Evolutionary conservation across 2,797 vertebrate species (phyloP), one percentile per base, ranked within the genome.

Genomic region (Ibycter americanus): DNA sequence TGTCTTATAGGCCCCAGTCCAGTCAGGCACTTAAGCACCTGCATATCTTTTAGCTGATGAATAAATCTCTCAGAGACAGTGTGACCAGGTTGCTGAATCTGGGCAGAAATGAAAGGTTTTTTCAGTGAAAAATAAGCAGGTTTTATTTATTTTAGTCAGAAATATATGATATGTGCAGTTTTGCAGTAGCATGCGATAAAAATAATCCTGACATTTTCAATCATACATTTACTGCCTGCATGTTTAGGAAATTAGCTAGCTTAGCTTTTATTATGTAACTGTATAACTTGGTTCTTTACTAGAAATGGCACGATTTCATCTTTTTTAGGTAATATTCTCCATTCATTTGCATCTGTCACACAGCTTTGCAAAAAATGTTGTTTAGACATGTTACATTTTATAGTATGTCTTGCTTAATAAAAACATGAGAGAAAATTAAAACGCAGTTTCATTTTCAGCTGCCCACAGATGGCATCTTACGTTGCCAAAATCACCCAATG

Each of bases 1-100:
- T 92, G 65, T 23, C 87, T 89, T 97, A 83, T 40, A 92, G 87
- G 84, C 42, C 84, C 68, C 90, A 91, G 82, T 89, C 68, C 61
- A 86, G 89, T 54, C 68, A 92, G 76, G 29, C 76, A 88, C 58
- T 96, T 91, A 93, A 92, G 74, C 90, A 96, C 81, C 90, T 96
- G 88, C 3, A 3, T 92, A 87, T 87, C 88, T 96, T 95, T 85
- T 85, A 91, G 38, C 46, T 85, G 84, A 83, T 85, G 44, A 92
- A 89, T 91, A 92, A 87, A 87, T 61, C 42, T 94, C 42, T 59
- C 25, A 38, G 66, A 95, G 58, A 67, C 74, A 34, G 46, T 51
- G 25, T 73, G 77, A 87, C 61, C 78, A 91, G 38, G 12, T 44
- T 92, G 27, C 47, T 78, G 55, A 65, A 81, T 83, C 68, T 66